phyloP scores from a whole-genome alignment of 2,797 vertebrate genomes.

The Phataginus tetradactyla region DNA sequence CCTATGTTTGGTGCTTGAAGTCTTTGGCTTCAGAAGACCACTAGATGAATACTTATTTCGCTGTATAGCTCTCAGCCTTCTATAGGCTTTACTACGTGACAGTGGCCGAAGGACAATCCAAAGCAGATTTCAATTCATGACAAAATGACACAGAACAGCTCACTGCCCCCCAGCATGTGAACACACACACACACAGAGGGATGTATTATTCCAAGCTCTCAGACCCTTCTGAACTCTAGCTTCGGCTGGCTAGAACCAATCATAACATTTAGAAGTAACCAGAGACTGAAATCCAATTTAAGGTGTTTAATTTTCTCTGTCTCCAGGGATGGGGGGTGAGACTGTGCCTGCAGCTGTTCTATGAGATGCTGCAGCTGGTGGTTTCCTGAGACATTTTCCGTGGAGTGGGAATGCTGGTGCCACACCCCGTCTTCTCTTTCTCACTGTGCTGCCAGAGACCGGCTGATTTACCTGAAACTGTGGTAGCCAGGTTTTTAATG shows the following conservation, averaged over 20 bases:
- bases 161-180: too few species aligned
- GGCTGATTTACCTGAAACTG: background rate
- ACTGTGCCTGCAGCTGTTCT: background rate
- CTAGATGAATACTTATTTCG: background rate
- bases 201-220: background rate
- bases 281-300: slow-evolving; percentile 50
- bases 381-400: background rate
- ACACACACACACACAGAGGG: background rate
- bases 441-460: background rate
- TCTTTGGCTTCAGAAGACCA: background rate
- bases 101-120: background rate
- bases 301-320: slow-evolving; percentile 63
- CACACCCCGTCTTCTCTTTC: background rate
- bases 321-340: background rate
- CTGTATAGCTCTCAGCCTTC: background rate
- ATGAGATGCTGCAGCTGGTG: background rate
- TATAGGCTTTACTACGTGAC: background rate
- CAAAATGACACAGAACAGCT: background rate
- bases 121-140: background rate
- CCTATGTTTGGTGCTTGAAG: background rate
- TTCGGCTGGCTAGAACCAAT: slow-evolving; percentile 1
- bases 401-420: background rate
- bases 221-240: slow-evolving; percentile 19
- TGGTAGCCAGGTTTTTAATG: background rate
- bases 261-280: slow-evolving; percentile 48